phyloP scores from a whole-genome alignment of 1,140 invertebrate species.

The Macrobrachium rosenbergii region DNA sequence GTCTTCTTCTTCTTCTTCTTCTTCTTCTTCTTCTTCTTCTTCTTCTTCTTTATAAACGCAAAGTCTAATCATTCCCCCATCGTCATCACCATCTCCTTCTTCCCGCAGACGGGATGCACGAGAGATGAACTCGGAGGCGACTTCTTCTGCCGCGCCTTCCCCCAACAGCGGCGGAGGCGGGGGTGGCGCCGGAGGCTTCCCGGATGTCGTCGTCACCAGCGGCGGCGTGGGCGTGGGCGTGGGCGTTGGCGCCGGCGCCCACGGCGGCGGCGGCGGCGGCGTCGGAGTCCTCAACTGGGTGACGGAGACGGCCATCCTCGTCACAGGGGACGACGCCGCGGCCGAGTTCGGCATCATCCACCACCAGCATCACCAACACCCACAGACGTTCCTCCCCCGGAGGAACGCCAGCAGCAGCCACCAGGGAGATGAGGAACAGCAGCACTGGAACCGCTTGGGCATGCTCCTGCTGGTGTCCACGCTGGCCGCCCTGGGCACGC shows the following conservation, averaged over 20 bases:
- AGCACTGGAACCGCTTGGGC: conserved; percentile 78
- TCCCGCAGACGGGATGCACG: conserved; percentile 31
- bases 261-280: too few species aligned
- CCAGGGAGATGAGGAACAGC: conserved; percentile 26
- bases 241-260: too few species aligned
- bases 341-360: not conserved
- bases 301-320: conserved; percentile 20
- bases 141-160: conserved; percentile 35
- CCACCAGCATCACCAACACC: conserved; percentile 37
- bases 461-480: conserved; percentile 78
- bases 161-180: too few species aligned
- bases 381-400: not conserved
- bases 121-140: conserved; percentile 45
- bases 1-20: not conserved
- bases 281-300: conserved; percentile 38
- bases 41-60: not conserved
- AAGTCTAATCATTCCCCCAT: not conserved
- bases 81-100: not conserved
- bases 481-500: conserved; percentile 78
- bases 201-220: conserved; percentile 15
- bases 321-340: not conserved
- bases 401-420: conserved; percentile 28
- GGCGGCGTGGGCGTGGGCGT: not conserved
- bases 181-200: too few species aligned
- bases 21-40: not conserved